phyloP scores from a whole-genome alignment of 2,888 invertebrate genomes.

The Parnassius smintheus region DNA sequence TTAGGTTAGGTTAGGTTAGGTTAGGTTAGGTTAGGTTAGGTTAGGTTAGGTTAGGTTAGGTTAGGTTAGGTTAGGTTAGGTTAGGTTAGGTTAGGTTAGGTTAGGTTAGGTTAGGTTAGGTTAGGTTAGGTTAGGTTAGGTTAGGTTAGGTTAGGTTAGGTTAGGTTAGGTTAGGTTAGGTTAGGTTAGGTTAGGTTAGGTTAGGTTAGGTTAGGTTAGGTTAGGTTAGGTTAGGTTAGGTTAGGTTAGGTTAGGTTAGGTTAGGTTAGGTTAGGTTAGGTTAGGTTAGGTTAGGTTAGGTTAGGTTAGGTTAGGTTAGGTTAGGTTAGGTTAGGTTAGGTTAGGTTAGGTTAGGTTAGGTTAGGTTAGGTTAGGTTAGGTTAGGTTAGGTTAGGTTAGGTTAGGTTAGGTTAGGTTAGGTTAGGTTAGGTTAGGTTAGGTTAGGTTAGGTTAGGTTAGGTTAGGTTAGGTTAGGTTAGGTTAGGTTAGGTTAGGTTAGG shows the following conservation, averaged over 20 bases:
- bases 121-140: conserved; percentile 35
- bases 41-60: conserved; percentile 36
- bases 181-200: conserved; percentile 19
- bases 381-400: conserved; percentile 30
- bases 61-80: conserved; percentile 36
- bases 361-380: conserved; percentile 31
- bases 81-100: conserved; percentile 34
- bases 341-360: conserved; percentile 34
- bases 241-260: conserved; percentile 27
- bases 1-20: conserved; percentile 39
- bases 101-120: conserved; percentile 15
- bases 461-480: conserved; percentile 35
- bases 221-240: neutral
- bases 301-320: conserved; percentile 34
- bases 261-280: conserved; percentile 34
- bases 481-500: conserved; percentile 25
- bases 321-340: conserved; percentile 35
- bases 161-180: conserved; percentile 32
- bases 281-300: conserved; percentile 34
- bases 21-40: conserved; percentile 34
- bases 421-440: conserved; percentile 33
- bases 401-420: conserved; percentile 31
- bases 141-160: conserved; percentile 29
- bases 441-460: conserved; percentile 31
- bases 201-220: conserved; percentile 17